A percentile compares a stretch with the other conserved stretches of the same genome.
Conservation (phyloP, 2,888 invertebrate genomes). For the Andrena hattorfiana region DNA sequence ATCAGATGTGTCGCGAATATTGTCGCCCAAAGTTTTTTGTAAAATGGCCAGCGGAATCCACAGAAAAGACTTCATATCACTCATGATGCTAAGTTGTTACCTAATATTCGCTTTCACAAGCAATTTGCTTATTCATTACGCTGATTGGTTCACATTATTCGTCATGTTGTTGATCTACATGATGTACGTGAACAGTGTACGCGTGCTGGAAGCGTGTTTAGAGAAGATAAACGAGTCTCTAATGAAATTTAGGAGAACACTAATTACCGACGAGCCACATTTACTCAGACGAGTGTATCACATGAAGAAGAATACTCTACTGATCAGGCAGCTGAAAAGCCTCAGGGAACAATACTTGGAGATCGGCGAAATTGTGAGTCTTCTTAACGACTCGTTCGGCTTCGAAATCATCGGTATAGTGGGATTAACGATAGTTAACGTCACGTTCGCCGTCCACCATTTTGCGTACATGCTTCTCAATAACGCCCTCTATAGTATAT, state of each 20-base stretch:
- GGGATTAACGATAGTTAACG: slow-evolving; percentile 73
- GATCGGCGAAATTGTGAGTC: slow-evolving; percentile 69
- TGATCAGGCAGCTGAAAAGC: slow-evolving; percentile 70
- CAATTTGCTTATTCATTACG: not conserved
- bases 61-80: slow-evolving; percentile 67
- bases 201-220: slow-evolving; percentile 72
- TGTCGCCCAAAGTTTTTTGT: slow-evolving; percentile 61
- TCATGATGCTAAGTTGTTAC: slow-evolving; percentile 61
- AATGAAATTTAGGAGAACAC: slow-evolving; percentile 55
- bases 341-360: slow-evolving; percentile 75
- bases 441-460: slow-evolving; percentile 73
- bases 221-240: slow-evolving; percentile 71
- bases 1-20: slow-evolving; percentile 49
- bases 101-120: slow-evolving; percentile 24
- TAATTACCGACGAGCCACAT: slow-evolving; percentile 75
- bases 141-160: slow-evolving; percentile 1
- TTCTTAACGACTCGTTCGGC: slow-evolving; percentile 72
- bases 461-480: not conserved
- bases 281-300: slow-evolving; percentile 78
- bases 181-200: slow-evolving; percentile 74
- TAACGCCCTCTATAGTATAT: too few relatives aligned
- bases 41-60: slow-evolving; percentile 63
- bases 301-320: slow-evolving; percentile 71
- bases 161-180: slow-evolving; percentile 66
- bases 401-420: slow-evolving; percentile 71